Evolutionary conservation across 2,113 vertebrate genomes (phyloP).

Genomic region (Acrocephalus kingi): DNA sequence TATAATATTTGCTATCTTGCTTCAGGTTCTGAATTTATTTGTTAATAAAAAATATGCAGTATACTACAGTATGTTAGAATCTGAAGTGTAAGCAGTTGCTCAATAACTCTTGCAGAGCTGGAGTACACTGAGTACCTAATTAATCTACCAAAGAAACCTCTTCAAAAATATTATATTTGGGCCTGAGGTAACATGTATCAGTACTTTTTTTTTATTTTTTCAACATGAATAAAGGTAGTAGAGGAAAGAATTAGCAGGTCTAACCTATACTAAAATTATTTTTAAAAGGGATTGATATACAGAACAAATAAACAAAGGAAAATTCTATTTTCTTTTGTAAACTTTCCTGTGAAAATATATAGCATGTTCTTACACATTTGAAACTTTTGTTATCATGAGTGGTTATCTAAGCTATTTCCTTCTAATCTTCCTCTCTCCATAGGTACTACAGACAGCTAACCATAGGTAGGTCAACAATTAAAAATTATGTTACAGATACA

Average conservation of each 20-base stretch:
- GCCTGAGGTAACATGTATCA: not conserved
- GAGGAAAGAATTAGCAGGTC: not conserved
- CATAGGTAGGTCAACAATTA: not conserved
- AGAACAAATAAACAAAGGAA: not conserved
- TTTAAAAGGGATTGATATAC: not conserved
- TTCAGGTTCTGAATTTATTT: not conserved
- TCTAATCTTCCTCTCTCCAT: not conserved
- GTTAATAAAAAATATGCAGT: not conserved
- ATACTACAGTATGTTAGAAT: not conserved
- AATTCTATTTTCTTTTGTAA: not conserved
- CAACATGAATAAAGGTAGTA: not conserved
- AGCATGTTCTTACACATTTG: not conserved
- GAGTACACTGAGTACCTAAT: not conserved
- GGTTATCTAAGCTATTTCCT: not conserved
- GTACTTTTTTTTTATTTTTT: not conserved
- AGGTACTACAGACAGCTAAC: not conserved
- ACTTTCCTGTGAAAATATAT: not conserved
- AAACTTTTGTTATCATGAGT: not conserved
- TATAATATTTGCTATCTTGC: not conserved
- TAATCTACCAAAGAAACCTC: not conserved
- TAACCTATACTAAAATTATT: not conserved
- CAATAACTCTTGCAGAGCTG: not conserved
- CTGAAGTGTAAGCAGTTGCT: not conserved
- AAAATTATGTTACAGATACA: not conserved
- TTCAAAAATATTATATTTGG: not conserved